Percentiles rank a stretch among this genome's conserved stretches.
Conservation (phyloP, 2,888 invertebrate species). For the Nebria salina region DNA sequence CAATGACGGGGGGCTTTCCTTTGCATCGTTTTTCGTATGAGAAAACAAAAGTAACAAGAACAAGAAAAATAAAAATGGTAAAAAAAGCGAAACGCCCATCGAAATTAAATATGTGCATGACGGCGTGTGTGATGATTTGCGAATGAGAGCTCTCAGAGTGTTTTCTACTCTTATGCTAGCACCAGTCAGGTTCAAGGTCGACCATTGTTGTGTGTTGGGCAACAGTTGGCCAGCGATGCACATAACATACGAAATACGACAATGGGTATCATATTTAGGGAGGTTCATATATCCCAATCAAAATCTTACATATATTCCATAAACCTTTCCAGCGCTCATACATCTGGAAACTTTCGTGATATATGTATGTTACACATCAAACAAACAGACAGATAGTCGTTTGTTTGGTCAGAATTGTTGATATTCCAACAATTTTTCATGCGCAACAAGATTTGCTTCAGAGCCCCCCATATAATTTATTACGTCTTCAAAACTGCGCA, state of each 20-base stretch:
- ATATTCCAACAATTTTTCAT: background rate
- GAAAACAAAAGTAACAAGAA: background rate
- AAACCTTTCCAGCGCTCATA: background rate
- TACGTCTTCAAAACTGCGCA: background rate
- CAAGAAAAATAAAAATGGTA: background rate
- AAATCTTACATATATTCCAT: background rate
- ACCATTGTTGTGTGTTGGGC: background rate
- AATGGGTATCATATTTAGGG: background rate
- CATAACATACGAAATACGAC: background rate
- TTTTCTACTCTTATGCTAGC: background rate
- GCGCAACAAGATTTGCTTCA: background rate
- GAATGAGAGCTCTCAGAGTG: background rate
- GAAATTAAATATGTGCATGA: background rate
- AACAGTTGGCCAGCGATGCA: background rate
- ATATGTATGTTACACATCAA: too few species aligned
- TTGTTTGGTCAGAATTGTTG: background rate
- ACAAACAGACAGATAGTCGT: background rate
- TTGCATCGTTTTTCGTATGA: background rate
- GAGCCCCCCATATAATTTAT: background rate
- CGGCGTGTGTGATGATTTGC: background rate
- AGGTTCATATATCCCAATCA: constrained; percentile 2
- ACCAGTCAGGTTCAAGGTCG: background rate
- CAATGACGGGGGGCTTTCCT: background rate
- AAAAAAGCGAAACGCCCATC: constrained; percentile 1
- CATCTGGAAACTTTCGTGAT: too few species aligned